These are phyloP conservation scores for Chloroceryle amazona DNA, from an alignment of 2,797 vertebrate genomes.

Conservation along the genomic window DNA sequence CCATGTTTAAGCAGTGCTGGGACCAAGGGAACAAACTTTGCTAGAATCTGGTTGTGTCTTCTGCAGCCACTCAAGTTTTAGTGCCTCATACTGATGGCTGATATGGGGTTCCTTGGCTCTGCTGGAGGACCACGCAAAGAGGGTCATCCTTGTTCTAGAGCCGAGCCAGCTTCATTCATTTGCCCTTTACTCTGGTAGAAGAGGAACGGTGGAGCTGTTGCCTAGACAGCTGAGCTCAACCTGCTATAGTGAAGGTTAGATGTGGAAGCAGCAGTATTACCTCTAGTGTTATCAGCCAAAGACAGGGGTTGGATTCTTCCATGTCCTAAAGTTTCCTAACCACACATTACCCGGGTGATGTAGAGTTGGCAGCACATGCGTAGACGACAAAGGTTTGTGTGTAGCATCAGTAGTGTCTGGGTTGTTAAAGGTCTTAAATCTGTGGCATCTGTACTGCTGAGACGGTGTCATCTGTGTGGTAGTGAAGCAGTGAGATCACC, in stretches of 20 bases:
- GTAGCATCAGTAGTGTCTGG: neutral
- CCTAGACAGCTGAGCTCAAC: neutral
- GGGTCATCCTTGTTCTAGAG: neutral
- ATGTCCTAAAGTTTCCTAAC: neutral
- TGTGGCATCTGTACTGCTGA: neutral
- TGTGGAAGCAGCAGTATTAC: neutral
- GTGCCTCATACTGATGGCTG: rapidly evolving
- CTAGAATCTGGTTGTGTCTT: neutral
- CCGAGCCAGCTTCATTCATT: neutral
- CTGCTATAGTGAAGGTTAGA: neutral
- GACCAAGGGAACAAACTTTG: neutral
- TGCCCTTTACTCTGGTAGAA: neutral
- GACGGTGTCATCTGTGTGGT: neutral
- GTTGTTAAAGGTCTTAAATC: neutral
- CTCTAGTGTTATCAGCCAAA: neutral
- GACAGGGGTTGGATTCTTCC: neutral
- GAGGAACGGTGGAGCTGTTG: neutral
- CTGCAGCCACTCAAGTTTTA: neutral
- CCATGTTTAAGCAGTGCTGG: neutral
- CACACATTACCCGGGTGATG: neutral
- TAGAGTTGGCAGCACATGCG: neutral
- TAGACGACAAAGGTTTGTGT: neutral
- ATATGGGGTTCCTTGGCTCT: neutral
- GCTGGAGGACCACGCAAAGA: rapidly evolving
- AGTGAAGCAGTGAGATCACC: neutral